phyloP scores from a whole-genome alignment of 2,888 invertebrate species.

The Harpalus rufipes region DNA sequence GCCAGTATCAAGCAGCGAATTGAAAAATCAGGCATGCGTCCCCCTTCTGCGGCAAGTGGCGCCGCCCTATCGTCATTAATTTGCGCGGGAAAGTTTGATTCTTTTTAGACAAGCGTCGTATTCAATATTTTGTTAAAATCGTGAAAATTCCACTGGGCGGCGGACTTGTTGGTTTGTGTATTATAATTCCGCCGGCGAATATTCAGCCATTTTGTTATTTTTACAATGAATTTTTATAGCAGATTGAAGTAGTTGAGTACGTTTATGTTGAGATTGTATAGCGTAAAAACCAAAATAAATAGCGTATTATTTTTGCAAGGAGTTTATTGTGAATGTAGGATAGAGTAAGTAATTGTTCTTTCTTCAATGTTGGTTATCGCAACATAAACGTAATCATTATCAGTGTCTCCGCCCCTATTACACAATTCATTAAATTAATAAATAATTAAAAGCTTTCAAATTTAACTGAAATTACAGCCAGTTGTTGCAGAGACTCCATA shows the following conservation, averaged over 20 bases:
- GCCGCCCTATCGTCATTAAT: too few relatives aligned
- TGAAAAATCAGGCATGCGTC: too few relatives aligned
- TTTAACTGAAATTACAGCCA: too few relatives aligned
- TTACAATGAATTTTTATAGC: conserved; percentile 48
- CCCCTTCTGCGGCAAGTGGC: too few relatives aligned
- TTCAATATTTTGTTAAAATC: too few relatives aligned
- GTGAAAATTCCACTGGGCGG: too few relatives aligned
- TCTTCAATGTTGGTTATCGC: conserved; percentile 18
- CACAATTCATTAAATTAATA: background rate
- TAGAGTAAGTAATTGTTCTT: conserved; percentile 27
- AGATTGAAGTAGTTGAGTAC: conserved; percentile 49
- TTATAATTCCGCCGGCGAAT: too few relatives aligned
- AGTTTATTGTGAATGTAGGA: conserved; percentile 40
- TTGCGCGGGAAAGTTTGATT: too few relatives aligned
- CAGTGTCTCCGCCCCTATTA: background rate
- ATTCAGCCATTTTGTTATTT: conserved; percentile 12
- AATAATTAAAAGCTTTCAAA: background rate
- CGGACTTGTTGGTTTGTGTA: too few relatives aligned
- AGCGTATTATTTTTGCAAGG: conserved; percentile 59
- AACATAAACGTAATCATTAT: conserved; percentile 53
- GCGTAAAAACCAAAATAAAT: conserved; percentile 48
- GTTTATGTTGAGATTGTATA: conserved; percentile 59
- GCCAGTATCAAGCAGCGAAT: too few relatives aligned
- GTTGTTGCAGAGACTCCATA: too few relatives aligned
- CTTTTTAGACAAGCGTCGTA: too few relatives aligned